phyloP scores from a whole-genome alignment of 1,140 invertebrate genomes.

The Pristionchus pacificus region DNA sequence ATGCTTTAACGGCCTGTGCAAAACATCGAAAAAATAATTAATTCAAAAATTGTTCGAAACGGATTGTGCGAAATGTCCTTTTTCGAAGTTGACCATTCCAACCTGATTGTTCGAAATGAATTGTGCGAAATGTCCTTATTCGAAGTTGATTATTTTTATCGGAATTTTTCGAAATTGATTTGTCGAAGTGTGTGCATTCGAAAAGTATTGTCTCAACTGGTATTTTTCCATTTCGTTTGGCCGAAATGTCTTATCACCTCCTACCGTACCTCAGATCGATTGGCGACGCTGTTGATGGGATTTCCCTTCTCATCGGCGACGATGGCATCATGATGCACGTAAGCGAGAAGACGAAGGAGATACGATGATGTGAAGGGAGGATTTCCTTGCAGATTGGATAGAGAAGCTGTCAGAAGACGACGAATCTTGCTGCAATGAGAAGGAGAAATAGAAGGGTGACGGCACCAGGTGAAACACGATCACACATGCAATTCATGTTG shows the following conservation, averaged over 20 bases:
- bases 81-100: too few relatives aligned
- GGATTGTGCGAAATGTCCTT: too few relatives aligned
- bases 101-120: too few relatives aligned
- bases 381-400: slow-evolving; percentile 55
- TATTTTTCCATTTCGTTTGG: background rate
- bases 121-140: too few relatives aligned
- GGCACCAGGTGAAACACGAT: too few relatives aligned
- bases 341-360: slow-evolving; percentile 48
- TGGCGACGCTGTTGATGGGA: background rate
- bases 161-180: slow-evolving; percentile 7
- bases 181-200: slow-evolving; percentile 7
- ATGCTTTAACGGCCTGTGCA: too few relatives aligned
- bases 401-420: slow-evolving; percentile 50
- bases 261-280: background rate
- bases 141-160: too few relatives aligned
- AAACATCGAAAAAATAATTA: too few relatives aligned
- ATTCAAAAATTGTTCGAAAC: too few relatives aligned
- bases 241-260: slow-evolving; percentile 13
- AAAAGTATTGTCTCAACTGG: too few relatives aligned
- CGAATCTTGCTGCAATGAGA: slow-evolving; percentile 50
- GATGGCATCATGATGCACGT: slow-evolving; percentile 45
- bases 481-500: too few relatives aligned
- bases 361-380: slow-evolving; percentile 52
- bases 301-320: slow-evolving; percentile 12
- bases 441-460: too few relatives aligned